Evolutionary conservation across 2,797 vertebrate genomes (phyloP), one percentile per base, ranked within the genome.

Genomic region (Lateolabrax maculatus): DNA sequence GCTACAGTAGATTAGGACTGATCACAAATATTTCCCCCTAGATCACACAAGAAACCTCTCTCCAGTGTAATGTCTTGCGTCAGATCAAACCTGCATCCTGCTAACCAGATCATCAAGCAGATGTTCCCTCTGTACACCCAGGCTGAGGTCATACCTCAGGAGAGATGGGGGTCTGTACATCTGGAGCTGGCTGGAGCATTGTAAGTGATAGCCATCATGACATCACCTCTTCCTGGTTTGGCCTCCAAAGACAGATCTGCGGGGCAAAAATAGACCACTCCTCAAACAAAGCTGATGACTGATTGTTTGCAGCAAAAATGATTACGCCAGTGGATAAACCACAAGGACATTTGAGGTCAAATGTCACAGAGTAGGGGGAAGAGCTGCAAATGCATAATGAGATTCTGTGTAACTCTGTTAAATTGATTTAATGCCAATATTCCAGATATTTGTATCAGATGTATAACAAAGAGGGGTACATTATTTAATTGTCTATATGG

Each of bases 171-270:
- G 86, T 75, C 73, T 49, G 82, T 91, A 86, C 93, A 93, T 93
- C 93, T 94, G 92, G 85, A 90, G 90, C 87, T 88, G 85, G 81
- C 95, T 93, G 95, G 91, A 93, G 95, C 95, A 96, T 94, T 97
- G 96, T 96, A 98, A 97, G 95, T 84, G 96, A 97, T 97, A 97
- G 91, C 89, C 92, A 95, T 95, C 95, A 96, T 98, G 96, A 98
- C 97, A 93, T 98, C 97, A 98, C 93, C 96, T 94, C 95, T 96
- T 97, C 96, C 96, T 97, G 95, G 92, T 94, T 95, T 95, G 95
- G 95, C 94, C 94, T 95, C 94, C 93, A 93, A 95, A 95, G 92
- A 85, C 92, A 93, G 92, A 92, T 93, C 87, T 81, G 82, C 51
- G 31, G 58, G 93, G 90, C 88, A 90, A 93, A 95, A 97, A 95